Base-by-base conservation (phyloP, 2,888 invertebrate species). In the Alviniconcha strummeri region DNA sequence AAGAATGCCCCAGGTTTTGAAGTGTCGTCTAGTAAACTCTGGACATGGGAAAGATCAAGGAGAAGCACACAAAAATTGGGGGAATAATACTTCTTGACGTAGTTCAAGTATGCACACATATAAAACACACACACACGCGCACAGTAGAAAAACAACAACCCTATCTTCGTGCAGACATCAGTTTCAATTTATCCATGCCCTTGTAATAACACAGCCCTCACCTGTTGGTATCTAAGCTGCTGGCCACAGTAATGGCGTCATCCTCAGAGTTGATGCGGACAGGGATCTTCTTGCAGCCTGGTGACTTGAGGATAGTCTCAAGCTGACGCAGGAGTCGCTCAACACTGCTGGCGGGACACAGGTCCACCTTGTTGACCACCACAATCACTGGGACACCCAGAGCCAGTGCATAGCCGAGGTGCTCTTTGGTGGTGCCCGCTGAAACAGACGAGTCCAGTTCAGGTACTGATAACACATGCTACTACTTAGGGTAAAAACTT, bases 321-420 rank as follows among this genome's bases (percentile, higher is more conserved):
- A 97, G 91, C 87, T 93, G 94, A 19, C 87, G 85, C 67, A 94
- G 86, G 4, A 93, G 93, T 89, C 95, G 95, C 86, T 94, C 93
- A 54, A 95, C 90, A 78, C 93, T 91, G 36, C 90, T 87, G 69
- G 92, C 90, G 6, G 92, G 92, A n/a, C 96, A 96, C 84, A 98
- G 95, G 94, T 99, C 99, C 84, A 96, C 96, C 95, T 99, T 99
- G 85, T 97, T 98, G 85, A 99, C 95, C 1, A 99, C 97, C 19
- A 98, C 96, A 93, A 99, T 98, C 93, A 99, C 96, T 0, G 99
- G 98, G 90, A 96, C 94, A 82, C 94, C 93, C 77, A 95, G 90
- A 0, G 95, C 95, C 80, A 94, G 90, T 11, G 94, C 94, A 74
- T 99, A 95, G 0, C 97, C 96, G 84, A 99, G 95, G 94, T 99